Evolutionary conservation across 23 tunicate genomes (phyloP), one percentile per base, ranked within the genome.

Genomic region (Pegea sp.): DNA sequence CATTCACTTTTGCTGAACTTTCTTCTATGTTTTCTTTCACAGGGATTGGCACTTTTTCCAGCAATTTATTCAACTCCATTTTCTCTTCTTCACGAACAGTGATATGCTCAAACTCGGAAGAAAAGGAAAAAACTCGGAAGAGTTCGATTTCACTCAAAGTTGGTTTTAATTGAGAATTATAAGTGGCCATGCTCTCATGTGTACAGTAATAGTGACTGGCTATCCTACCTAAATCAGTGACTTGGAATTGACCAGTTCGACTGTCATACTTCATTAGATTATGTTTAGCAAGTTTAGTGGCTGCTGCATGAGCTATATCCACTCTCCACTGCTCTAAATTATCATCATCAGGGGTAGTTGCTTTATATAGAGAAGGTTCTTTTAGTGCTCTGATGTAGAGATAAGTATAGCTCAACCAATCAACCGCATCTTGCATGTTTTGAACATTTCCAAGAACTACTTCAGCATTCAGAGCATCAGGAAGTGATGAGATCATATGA

Each of bases 191-290:
- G 57, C 90, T 76, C 59, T 89, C 79, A 57, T 89, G 28, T 23
- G 98, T 69, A 48, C 88, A 76, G 58, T 89, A 89, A 57, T 89
- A 89, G 31, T 89, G 98, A 57, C 90, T 76, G 28, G 98, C 98
- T 55, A 89, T 89, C 30, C 98, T 64, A 0, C 98, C 98, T 34
- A 89, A 81, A 33, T 89, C 98, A 20, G 98, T 89, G 27, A 71
- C 69, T 66, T 89, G 98, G 25, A 89, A 44, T 25, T 76, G 78
- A 1, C 98, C 98, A 18, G 98, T 64, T 50, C 71, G 71, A 1
- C 98, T 52, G 53, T 89, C 98, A 61, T 89, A 89, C 33, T 77
- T 76, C 22, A 67, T 65, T 51, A 89, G 42, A 66, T 77, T 71
- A 63, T 70, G 71, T 50, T 71, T 77, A 21, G 88, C 98, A 52